Conservation (phyloP, 2,888 invertebrate genomes). For the Napeogenes inachia region DNA sequence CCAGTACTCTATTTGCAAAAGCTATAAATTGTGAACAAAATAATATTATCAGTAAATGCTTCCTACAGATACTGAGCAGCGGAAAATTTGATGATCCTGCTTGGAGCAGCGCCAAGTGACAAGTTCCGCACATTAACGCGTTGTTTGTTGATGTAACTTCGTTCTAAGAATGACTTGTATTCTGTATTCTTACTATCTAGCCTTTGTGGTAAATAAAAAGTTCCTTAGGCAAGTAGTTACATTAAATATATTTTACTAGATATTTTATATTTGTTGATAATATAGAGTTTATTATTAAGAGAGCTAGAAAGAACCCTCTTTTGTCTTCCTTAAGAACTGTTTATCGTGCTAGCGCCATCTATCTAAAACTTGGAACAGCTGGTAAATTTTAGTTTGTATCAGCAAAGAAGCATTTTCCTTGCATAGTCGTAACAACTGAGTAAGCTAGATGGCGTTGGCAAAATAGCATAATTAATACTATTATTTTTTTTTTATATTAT, state of each 20-base stretch:
- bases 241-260: too few relatives aligned
- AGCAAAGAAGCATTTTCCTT: background rate
- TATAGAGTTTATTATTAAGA: too few relatives aligned
- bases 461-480: too few relatives aligned
- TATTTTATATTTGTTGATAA: too few relatives aligned
- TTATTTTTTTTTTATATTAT: too few relatives aligned
- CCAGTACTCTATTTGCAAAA: background rate
- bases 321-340: too few relatives aligned
- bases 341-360: conserved; percentile 8
- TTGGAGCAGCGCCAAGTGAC: conserved; percentile 19
- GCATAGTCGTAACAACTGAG: too few relatives aligned
- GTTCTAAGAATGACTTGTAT: background rate
- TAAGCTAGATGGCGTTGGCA: too few relatives aligned
- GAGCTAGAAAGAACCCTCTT: too few relatives aligned
- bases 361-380: background rate
- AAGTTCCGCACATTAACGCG: conserved; percentile 18
- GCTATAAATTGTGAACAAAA: conserved; percentile 20
- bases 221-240: too few relatives aligned
- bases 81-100: conserved; percentile 25
- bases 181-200: too few relatives aligned
- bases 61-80: conserved; percentile 17
- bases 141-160: conserved; percentile 12
- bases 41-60: conserved; percentile 18
- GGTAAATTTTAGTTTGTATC: background rate
- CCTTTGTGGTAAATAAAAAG: too few relatives aligned